phyloP scores from a whole-genome alignment of 2,797 vertebrate species.

The Rhabdophis nuchalis region DNA sequence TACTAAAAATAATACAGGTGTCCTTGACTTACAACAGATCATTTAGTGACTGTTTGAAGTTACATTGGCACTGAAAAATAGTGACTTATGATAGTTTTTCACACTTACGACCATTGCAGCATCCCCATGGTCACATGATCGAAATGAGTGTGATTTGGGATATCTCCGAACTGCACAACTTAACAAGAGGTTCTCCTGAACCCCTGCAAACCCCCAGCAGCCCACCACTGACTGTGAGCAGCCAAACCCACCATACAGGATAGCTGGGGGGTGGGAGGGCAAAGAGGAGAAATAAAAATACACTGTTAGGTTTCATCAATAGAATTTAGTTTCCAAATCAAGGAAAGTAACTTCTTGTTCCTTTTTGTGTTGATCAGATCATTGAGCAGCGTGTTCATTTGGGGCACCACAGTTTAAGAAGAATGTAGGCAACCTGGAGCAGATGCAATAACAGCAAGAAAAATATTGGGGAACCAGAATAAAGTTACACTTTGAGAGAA shows the following conservation, averaged over 20 bases:
- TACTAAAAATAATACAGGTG: not conserved
- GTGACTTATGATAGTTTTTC: not conserved
- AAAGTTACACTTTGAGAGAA: not conserved
- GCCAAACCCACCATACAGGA: no score
- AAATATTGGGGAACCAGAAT: not conserved
- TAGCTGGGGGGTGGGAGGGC: no score
- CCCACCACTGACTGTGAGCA: no score
- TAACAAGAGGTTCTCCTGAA: no score
- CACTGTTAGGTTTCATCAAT: not conserved
- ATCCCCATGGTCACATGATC: not conserved
- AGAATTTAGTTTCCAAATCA: not conserved
- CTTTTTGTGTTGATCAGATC: not conserved
- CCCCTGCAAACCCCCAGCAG: no score
- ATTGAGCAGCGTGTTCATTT: not conserved
- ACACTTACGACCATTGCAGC: not conserved
- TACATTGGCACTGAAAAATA: not conserved
- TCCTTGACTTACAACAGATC: not conserved
- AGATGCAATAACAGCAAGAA: not conserved
- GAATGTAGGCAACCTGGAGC: not conserved
- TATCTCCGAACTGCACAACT: no score
- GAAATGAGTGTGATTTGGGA: not conserved
- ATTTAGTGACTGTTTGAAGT: not conserved
- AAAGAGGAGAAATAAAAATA: not conserved
- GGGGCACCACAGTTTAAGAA: not conserved
- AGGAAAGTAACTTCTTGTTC: not conserved